Conservation (phyloP, 2,888 invertebrate genomes). For the Noctuana brunneofusca region DNA sequence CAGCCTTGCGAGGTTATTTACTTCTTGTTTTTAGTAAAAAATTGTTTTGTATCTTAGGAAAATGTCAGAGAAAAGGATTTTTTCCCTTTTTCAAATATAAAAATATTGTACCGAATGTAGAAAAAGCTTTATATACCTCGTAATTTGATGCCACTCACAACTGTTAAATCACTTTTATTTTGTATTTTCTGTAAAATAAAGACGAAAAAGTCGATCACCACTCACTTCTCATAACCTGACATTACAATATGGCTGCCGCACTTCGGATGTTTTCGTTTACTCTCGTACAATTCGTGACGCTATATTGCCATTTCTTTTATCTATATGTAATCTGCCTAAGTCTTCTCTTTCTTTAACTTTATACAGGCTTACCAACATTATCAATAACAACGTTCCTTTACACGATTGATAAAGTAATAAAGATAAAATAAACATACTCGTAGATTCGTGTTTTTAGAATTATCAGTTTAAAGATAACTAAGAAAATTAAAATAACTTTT, state of each 20-base stretch:
- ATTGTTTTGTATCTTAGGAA: too few species aligned
- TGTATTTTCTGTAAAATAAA: conserved; percentile 44
- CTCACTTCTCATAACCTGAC: conserved; percentile 69
- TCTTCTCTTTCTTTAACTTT: conserved; percentile 24
- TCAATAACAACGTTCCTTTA: neutral
- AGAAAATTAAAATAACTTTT: too few species aligned
- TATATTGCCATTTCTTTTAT: conserved; percentile 43
- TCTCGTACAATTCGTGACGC: conserved; percentile 46
- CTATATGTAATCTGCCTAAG: neutral
- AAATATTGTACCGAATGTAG: too few species aligned
- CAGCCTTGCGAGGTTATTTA: too few species aligned
- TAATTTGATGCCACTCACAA: conserved; percentile 52
- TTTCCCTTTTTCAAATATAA: too few species aligned
- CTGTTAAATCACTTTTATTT: conserved; percentile 49
- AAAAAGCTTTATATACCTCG: too few species aligned
- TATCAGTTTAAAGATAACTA: too few species aligned
- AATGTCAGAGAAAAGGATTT: too few species aligned
- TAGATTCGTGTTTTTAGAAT: too few species aligned
- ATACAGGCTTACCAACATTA: conserved; percentile 13
- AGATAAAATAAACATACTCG: too few species aligned
- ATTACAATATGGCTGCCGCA: conserved; percentile 74
- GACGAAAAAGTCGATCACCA: conserved; percentile 52
- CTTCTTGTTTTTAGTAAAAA: too few species aligned
- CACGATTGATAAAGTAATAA: too few species aligned
- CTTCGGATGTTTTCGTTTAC: conserved; percentile 50